Base-by-base conservation (phyloP, 2,888 invertebrate genomes). In the Leucozona laternaria region DNA sequence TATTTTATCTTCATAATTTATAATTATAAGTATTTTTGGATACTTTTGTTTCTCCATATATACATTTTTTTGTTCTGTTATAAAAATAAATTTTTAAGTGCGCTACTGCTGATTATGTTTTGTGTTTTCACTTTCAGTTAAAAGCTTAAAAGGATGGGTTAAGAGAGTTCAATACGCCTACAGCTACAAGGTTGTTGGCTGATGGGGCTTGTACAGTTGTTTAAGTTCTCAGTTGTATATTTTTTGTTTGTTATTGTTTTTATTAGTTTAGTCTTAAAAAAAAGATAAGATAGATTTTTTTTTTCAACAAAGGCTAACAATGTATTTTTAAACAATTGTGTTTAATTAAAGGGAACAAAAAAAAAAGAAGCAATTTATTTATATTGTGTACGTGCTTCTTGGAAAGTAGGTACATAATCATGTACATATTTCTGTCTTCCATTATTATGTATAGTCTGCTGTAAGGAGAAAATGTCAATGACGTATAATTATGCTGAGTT, bases 121-220 rank as follows among this genome's bases (percentile, higher is more conserved):
- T 37, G 2, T 57, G 17, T 34, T 60, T 60, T 60, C 11, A 13
- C 0, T 60, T 15, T 1, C 2, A 57, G 20, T 31, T 22, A 15
- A 43, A n/a, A 43, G 43, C 43, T 43, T n/a, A 15, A 48, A 53
- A 82, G 71, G 81, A 77, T 77, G 58, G 66, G 71, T 82, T 82
- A 71, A 34, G 57, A 66, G 72, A 77, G 81, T 77, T 82, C 77
- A 72, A 71, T 31, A 66, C 20, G 11, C 28, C 13, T 20, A 50
- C 81, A 82, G 77, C 13, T 20, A 50, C 81, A 82, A 82, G 81
- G 81, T 43, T 77, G 25, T 53, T 71, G 40, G n/a, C n/a, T n/a
- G n/a, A 28, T 5, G 73, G 17, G 48, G 45, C 64, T 40, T 58
- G 64, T 45, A 71, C 31, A 50, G 17, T 25, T 28, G 64, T 58